Percentiles rank a stretch among this genome's conserved stretches.
Evolutionary conservation across 2,888 invertebrate species (phyloP).

Genomic region (Peribatodes rhomboidaria): DNA sequence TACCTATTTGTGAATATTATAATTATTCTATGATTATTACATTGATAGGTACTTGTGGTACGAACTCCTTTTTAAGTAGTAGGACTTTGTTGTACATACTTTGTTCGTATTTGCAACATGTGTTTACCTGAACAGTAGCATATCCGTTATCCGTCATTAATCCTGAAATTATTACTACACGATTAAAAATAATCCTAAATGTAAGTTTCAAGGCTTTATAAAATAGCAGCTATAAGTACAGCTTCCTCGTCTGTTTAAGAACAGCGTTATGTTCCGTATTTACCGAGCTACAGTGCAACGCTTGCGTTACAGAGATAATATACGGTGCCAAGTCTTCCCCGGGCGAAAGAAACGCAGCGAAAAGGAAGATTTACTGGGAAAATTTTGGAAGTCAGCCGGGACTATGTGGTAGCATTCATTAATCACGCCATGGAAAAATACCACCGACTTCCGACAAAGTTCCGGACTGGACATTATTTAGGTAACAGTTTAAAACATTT

Average conservation of each 20-base stretch:
- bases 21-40: too few species aligned
- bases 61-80: too few species aligned
- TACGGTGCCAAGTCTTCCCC: slow-evolving; percentile 82
- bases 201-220: slow-evolving; percentile 8
- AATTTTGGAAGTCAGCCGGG: slow-evolving; percentile 86
- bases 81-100: too few species aligned
- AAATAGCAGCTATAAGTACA: slow-evolving; percentile 11
- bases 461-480: slow-evolving; percentile 47
- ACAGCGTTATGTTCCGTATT: slow-evolving; percentile 61
- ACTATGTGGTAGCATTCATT: slow-evolving; percentile 78
- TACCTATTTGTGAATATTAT: too few species aligned
- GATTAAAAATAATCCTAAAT: too few species aligned
- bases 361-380: slow-evolving; percentile 79
- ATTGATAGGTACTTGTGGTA: too few species aligned
- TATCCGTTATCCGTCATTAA: too few species aligned
- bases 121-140: too few species aligned
- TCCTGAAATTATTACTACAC: too few species aligned
- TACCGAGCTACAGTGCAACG: slow-evolving; percentile 78
- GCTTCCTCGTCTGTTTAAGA: slow-evolving; percentile 55
- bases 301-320: slow-evolving; percentile 83
- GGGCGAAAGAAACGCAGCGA: slow-evolving; percentile 83
- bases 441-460: slow-evolving; percentile 49
- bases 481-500: slow-evolving; percentile 39
- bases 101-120: too few species aligned
- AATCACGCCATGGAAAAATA: slow-evolving; percentile 80